Conservation (phyloP, 1,140 invertebrate species). For the Lasaia peninsularis region DNA sequence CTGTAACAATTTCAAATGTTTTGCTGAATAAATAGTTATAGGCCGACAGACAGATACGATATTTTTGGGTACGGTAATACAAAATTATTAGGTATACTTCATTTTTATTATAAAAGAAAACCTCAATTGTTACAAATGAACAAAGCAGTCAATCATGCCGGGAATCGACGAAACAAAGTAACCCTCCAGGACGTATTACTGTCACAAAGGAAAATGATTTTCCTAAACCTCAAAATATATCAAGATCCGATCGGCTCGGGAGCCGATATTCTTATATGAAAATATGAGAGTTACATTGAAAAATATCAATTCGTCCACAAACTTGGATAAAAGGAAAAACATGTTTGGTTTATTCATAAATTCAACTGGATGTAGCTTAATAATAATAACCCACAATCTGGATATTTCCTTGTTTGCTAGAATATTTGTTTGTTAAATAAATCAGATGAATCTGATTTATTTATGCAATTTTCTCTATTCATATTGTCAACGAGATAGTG, state of each 20-base stretch:
- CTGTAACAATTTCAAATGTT: too few species aligned
- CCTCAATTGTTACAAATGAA: slow-evolving; percentile 26
- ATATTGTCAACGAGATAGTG: too few species aligned
- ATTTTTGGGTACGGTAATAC: too few species aligned
- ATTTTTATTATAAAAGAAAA: slow-evolving; percentile 15
- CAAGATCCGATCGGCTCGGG: slow-evolving; percentile 14
- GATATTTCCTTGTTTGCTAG: too few species aligned
- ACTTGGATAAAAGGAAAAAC: slow-evolving; percentile 15
- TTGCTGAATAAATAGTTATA: too few species aligned
- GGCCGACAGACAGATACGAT: too few species aligned
- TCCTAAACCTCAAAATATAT: slow-evolving; percentile 31
- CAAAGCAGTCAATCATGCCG: slow-evolving; percentile 25
- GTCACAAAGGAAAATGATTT: slow-evolving; percentile 32
- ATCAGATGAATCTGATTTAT: too few species aligned
- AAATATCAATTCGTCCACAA: slow-evolving; percentile 21
- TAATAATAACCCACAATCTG: background rate
- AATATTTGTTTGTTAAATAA: too few species aligned
- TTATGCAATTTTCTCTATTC: too few species aligned
- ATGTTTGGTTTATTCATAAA: background rate
- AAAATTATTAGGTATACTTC: background rate
- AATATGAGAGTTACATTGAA: slow-evolving; percentile 25
- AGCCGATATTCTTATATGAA: slow-evolving; percentile 23
- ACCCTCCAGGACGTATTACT: slow-evolving; percentile 29
- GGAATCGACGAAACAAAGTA: slow-evolving; percentile 28
- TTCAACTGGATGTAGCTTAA: background rate